phyloP scores from a whole-genome alignment of 2,797 vertebrate genomes.

The Poeciliopsis presidionis region DNA sequence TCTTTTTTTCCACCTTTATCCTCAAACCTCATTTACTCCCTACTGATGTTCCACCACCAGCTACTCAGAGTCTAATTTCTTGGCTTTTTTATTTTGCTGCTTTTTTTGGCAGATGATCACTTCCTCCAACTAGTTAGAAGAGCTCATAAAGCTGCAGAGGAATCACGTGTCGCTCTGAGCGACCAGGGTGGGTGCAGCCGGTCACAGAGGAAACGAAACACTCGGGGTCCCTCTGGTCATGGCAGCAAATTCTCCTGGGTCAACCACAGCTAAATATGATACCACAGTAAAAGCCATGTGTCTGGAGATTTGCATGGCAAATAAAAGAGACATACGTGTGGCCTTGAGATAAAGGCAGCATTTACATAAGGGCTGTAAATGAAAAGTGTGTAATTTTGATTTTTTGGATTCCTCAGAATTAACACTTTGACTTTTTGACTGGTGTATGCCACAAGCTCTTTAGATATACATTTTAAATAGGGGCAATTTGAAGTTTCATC shows the following conservation, averaged over 20 bases:
- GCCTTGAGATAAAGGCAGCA: conserved; percentile 34
- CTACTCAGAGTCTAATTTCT: conserved; percentile 28
- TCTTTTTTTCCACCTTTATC: neutral
- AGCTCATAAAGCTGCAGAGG: conserved; percentile 46
- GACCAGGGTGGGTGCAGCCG: neutral
- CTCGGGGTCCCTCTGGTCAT: conserved; percentile 2
- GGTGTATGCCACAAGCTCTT: conserved; percentile 9
- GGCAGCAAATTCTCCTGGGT: conserved; percentile 39
- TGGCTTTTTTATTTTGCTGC: conserved; percentile 43
- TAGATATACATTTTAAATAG: conserved; percentile 25
- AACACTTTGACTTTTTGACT: conserved; percentile 16
- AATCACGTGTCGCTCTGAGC: conserved; percentile 13
- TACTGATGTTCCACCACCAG: conserved; percentile 7
- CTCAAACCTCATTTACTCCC: conserved; percentile 37
- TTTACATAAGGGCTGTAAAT: conserved; percentile 56
- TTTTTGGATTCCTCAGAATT: conserved; percentile 11
- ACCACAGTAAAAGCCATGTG: conserved; percentile 33
- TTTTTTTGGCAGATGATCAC: conserved; percentile 38
- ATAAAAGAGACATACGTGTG: conserved; percentile 35
- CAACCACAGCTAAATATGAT: conserved; percentile 49
- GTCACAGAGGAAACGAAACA: conserved; percentile 2
- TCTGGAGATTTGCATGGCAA: conserved; percentile 54
- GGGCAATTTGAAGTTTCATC: conserved; percentile 1
- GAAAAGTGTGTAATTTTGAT: conserved; percentile 20
- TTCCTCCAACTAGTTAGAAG: conserved; percentile 29